Evolutionary conservation across 1,140 invertebrate species (phyloP), one percentile per base, ranked within the genome.

Genomic region (silkworm (Bombyx mori)): DNA sequence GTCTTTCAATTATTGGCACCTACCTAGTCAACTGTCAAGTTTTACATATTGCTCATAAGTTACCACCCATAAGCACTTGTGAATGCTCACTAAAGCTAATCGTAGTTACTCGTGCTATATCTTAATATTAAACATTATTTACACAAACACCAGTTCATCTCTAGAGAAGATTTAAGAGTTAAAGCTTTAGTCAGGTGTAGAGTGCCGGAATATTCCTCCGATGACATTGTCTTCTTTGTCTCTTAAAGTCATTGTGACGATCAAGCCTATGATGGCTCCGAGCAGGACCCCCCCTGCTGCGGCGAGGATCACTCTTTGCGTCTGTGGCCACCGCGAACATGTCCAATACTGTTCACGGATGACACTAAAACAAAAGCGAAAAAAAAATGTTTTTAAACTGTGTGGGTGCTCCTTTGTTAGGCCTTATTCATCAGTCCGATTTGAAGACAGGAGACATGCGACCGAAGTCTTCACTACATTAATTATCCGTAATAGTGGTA

Each of bases 301-400:
- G 1, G 75, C 72, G 22, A 88, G 69, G 26, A 35, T 35, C 9
- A 71, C 10, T 8, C 74, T 62, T 55, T 85, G 80, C 1, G 61
- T 59, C 7, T 60, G 67, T 0, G 85, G 73, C 85, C 85, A 86
- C 48, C 69, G 74, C 1, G 79, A 75, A 57, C 80, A 86, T 7
- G 73, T 75, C 69, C 85, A 88, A 60, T 88, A 88, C 44, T 88
- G 85, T 60, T 88, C 85, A 3, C 71, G 69, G 6, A 78, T 59
- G 0, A 87, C 79, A 50, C 84, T 87, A 73, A 6, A 77, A 35
- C 26, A 35, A 35, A 35, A 35, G 26, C 4, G 4, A 35, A 18
- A 79, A 58, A 8, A 61, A 71, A 46, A 54, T 6, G 1, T 51
- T 42, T 51, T 1, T 22, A 0, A 18, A 18, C 12, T 18, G 12